A percentile compares a stretch with the other conserved stretches of the same genome.
Conservation (phyloP, 2,888 invertebrate genomes). For the Melanotus villosus region DNA sequence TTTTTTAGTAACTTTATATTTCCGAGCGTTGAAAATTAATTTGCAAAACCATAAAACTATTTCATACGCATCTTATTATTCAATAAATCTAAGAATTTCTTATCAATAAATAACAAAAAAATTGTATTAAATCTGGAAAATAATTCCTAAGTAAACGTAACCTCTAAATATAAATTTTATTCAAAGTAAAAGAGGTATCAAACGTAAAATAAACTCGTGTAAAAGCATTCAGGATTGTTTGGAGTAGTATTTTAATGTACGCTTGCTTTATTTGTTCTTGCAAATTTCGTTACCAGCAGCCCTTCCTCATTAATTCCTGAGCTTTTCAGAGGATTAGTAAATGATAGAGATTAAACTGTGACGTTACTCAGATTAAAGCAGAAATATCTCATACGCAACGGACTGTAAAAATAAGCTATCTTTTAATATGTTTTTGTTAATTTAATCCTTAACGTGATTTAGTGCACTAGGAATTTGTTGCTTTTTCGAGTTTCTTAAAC, state of each 20-base stretch:
- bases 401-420: not conserved
- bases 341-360: slow-evolving; percentile 16
- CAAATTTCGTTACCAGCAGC: slow-evolving; percentile 19
- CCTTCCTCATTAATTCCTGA: slow-evolving; percentile 18
- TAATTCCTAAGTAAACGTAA: too few species aligned
- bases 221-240: slow-evolving; percentile 21
- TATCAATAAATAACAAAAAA: too few species aligned
- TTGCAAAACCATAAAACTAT: too few species aligned
- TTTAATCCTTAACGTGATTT: too few species aligned
- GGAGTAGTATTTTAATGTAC: slow-evolving; percentile 15
- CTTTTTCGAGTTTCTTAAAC: too few species aligned
- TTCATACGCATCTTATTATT: too few species aligned
- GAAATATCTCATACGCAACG: not conserved
- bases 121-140: too few species aligned
- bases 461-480: too few species aligned
- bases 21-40: too few species aligned
- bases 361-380: not conserved
- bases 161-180: not conserved
- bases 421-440: too few species aligned
- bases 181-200: slow-evolving; percentile 17
- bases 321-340: slow-evolving; percentile 15
- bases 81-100: too few species aligned
- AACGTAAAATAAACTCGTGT: slow-evolving; percentile 2
- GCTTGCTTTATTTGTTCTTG: slow-evolving; percentile 23
- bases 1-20: too few species aligned